Percentiles rank a stretch among this genome's conserved stretches.
These are phyloP conservation scores for Nephrotoma guestfalica DNA, from an alignment of 2,888 invertebrate genomes.

Conservation along the genomic window DNA sequence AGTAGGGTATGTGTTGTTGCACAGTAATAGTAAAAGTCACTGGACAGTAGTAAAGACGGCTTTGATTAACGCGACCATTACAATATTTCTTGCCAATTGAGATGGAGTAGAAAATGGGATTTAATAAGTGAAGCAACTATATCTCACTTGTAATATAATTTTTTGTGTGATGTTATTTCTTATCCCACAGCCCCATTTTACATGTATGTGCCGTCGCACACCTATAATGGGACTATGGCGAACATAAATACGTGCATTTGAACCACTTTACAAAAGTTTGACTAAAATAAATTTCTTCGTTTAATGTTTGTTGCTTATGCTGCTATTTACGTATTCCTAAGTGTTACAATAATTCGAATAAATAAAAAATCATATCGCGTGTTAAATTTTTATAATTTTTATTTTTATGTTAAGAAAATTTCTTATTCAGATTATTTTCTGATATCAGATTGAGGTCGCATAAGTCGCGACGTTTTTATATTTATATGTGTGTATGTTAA, in stretches of 20 bases:
- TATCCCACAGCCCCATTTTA: no score
- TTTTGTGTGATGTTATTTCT: no score
- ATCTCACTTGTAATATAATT: no score
- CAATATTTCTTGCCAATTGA: no score
- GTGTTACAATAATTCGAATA: neutral
- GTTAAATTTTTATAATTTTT: neutral
- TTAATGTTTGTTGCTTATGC: neutral
- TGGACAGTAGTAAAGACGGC: no score
- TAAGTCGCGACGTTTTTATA: neutral
- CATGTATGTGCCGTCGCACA: no score
- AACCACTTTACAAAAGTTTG: neutral
- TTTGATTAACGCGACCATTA: no score
- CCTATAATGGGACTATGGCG: no score
- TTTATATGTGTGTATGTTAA: neutral
- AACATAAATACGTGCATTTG: neutral
- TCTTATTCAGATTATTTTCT: conserved; percentile 1
- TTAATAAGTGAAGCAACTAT: no score
- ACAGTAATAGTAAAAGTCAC: no score
- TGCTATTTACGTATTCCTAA: neutral
- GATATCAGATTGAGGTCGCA: conserved; percentile 2
- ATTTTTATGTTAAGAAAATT: conserved; percentile 1
- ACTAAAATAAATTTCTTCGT: neutral
- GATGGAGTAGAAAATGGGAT: no score
- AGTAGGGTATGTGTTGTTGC: no score
- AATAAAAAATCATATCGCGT: conserved; percentile 1